Percentiles rank a stretch among this genome's conserved stretches.
Evolutionary conservation across 2,113 vertebrate species (phyloP).

Genomic region (Ploceus nigricollis): DNA sequence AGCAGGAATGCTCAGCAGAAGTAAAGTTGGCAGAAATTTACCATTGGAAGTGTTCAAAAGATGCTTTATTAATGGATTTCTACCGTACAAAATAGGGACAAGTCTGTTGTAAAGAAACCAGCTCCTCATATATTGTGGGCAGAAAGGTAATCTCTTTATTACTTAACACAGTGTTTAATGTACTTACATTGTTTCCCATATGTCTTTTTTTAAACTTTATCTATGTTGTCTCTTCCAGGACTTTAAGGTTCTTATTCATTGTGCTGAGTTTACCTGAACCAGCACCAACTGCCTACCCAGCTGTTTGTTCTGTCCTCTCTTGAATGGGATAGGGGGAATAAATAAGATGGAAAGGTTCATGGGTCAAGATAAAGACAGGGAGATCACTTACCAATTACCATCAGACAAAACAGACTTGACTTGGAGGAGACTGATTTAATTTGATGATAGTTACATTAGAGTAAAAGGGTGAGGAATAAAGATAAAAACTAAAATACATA

Average conservation of each 20-base stretch:
- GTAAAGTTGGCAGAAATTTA: neutral
- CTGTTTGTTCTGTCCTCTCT: neutral
- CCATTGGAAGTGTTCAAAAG: neutral
- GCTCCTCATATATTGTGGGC: neutral
- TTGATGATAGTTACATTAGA: neutral
- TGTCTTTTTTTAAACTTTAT: neutral
- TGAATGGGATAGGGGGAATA: neutral
- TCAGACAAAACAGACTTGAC: neutral
- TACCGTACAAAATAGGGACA: neutral
- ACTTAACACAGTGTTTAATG: neutral
- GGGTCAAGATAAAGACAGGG: neutral
- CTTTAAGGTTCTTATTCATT: neutral
- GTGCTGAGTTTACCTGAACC: neutral
- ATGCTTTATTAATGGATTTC: neutral
- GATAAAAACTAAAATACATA: neutral
- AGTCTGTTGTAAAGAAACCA: neutral
- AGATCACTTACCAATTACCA: neutral
- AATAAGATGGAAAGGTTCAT: neutral
- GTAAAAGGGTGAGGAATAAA: neutral
- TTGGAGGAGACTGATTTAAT: neutral
- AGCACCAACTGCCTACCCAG: neutral
- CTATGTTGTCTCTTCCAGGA: neutral
- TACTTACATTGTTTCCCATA: neutral
- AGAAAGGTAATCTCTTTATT: neutral
- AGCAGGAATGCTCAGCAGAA: neutral